Conservation (phyloP, 1,140 invertebrate species). For the Helicorthomorpha holstii region DNA sequence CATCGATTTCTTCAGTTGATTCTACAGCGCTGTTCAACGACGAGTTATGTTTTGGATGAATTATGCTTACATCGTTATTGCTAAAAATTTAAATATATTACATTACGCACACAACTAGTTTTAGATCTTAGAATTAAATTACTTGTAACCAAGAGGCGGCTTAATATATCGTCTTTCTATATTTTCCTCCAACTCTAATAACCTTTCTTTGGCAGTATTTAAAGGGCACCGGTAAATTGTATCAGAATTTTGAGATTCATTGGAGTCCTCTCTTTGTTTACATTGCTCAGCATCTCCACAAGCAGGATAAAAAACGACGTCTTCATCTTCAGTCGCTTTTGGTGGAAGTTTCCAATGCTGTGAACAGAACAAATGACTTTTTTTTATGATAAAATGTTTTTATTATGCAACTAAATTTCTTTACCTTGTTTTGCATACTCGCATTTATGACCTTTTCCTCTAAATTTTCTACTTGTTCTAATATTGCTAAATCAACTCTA, state of each 20-base stretch:
- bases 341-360: conserved; percentile 64
- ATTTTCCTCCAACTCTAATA: conserved; percentile 66
- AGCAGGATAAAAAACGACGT: conserved; percentile 32
- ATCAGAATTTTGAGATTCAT: conserved; percentile 14
- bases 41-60: too few species aligned
- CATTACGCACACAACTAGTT: too few species aligned
- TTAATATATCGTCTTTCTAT: conserved; percentile 87
- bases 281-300: conserved; percentile 21
- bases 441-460: conserved; percentile 83
- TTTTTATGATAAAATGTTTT: neutral
- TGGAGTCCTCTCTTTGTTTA: too few species aligned
- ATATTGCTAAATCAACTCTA: conserved; percentile 56
- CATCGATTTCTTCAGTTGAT: neutral
- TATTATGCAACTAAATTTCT: neutral
- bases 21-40: too few species aligned
- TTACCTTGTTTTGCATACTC: conserved; percentile 70
- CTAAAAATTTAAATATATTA: too few species aligned
- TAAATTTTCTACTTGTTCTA: conserved; percentile 75
- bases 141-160: conserved; percentile 67
- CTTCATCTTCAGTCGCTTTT: conserved; percentile 38
- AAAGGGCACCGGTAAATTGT: conserved; percentile 25
- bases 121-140: too few species aligned
- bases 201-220: conserved; percentile 50
- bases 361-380: neutral
- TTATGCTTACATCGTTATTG: too few species aligned